Conservation (phyloP, 1,140 invertebrate genomes). For the Zaprionus lachaisei region DNA sequence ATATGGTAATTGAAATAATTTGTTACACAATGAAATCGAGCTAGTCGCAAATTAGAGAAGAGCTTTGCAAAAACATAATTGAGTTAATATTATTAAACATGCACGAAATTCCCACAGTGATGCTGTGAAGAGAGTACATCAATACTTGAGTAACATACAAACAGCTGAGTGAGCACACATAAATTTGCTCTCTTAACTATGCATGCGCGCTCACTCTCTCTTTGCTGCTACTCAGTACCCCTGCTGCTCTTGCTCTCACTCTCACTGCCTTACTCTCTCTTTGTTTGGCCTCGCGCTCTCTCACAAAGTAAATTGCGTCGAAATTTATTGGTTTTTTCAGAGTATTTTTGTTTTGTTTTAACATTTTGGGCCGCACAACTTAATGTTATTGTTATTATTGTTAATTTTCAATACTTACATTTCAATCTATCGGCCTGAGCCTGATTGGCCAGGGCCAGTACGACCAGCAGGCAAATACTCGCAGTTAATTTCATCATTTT, state of each 20-base stretch:
- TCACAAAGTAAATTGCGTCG: slow-evolving; percentile 62
- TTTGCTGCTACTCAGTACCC: too few species aligned
- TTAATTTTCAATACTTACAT: slow-evolving; percentile 57
- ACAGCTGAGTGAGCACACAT: slow-evolving; percentile 25
- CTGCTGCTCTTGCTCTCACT: neutral
- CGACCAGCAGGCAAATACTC: slow-evolving; percentile 66
- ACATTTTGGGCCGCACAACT: neutral
- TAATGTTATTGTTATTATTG: neutral
- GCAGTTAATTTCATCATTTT: slow-evolving; percentile 75
- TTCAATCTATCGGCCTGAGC: slow-evolving; percentile 63
- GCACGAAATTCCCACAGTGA: slow-evolving; percentile 36
- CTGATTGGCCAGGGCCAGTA: slow-evolving; percentile 57
- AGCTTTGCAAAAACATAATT: slow-evolving; percentile 30
- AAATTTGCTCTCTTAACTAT: slow-evolving; percentile 25
- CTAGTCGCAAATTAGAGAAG: slow-evolving; percentile 3
- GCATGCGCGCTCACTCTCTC: slow-evolving; percentile 40
- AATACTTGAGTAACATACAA: neutral
- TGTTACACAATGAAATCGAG: slow-evolving; percentile 26
- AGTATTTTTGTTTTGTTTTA: slow-evolving; percentile 61
- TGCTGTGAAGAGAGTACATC: slow-evolving; percentile 28
- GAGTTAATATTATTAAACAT: slow-evolving; percentile 31
- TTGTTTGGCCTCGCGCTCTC: slow-evolving; percentile 32
- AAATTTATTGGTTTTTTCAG: slow-evolving; percentile 60
- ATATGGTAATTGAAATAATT: slow-evolving; percentile 37
- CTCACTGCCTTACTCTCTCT: slow-evolving; percentile 14